Evolutionary conservation across 2,113 vertebrate species (phyloP), one percentile per base, ranked within the genome.

Genomic region (Caranx melampygus): DNA sequence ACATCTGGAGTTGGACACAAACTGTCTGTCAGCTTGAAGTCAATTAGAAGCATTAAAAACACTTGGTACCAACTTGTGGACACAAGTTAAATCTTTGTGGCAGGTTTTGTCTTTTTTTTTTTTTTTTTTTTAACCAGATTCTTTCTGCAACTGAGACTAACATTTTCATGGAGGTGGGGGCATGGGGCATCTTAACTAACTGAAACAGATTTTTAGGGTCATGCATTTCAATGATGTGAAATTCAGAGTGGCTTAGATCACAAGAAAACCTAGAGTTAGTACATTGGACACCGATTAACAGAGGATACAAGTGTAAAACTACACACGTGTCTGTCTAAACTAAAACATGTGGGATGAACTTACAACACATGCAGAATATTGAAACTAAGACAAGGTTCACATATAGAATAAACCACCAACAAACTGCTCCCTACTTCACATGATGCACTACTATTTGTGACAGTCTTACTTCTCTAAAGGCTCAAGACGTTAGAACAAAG

Each of bases 371-470:
- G n/a, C 58, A 79, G 7, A 49, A 26, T 40, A 12, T 26, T 34
- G 40, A 71, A 81, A 78, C 67, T 55, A 54, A 73, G 14, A 83
- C 74, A 33, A 47, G 33, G 34, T 72, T 60, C 33, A 49, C 51
- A 2, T 68, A 58, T 0, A 18, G n/a, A 74, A 45, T 63, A 66
- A 78, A 59, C 33, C 44, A 61, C 63, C 62, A 78, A 63, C 26
- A 44, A 57, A 31, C 14, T 26, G 42, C 15, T 64, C 54, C 45
- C 66, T 70, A 18, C 13, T 21, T 59, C 14, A 75, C 33, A 35
- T 40, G n/a, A 58, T 55, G 21, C 55, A 59, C 64, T 21, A 47
- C 52, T 57, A 31, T 13, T 33, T 66, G 31, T 42, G 31, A 83
- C 57, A 65, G 47, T 69, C 51, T 78, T 2, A 60, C 62, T 71